Evolutionary conservation across 1,140 invertebrate genomes (phyloP), one percentile per base, ranked within the genome.

Genomic region (Contarinia nasturtii): DNA sequence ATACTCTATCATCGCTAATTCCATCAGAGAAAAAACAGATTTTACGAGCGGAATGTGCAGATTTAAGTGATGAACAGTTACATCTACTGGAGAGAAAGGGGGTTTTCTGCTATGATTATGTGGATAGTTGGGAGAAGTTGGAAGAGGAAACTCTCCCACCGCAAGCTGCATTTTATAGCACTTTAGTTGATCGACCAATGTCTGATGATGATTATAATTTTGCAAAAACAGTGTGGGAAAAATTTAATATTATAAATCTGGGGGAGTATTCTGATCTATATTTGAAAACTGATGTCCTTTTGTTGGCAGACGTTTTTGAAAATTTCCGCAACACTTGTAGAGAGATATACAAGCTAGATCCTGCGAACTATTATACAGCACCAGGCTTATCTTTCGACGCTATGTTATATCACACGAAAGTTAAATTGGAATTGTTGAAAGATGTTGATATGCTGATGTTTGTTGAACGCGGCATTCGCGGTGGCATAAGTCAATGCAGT

Each of bases 251-350:
- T 46, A 44, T 54, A 51, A 61, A 47, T 45, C 37, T 69, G n/a
- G 51, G 58, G 11, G 57, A 70, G 38, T 67, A 66, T 55, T 54
- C 60, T 27, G 59, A 66, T 48, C 50, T 69, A 21, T 69, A 69
- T 54, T 51, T 66, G 18, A 64, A 60, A 56, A 56, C 52, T 46
- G 57, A 68, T 53, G 55, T 66, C 4, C 42, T 63, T 17, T 48
- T 67, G 20, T 51, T 65, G 44, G 58, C 57, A 7, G 67, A 70
- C 56, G 52, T 71, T 19, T 70, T 71, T 56, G 65, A 69, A 59
- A 65, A 67, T 53, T 70, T 67, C 53, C 33, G 64, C 51, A 48
- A 53, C 19, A 50, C 47, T n/a, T 58, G 56, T 51, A 41, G 54
- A 48, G 48, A 54, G 41, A 50, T 50, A 18, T 61, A 61, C 46